Evolutionary conservation across 1,140 invertebrate species (phyloP), one percentile per base, ranked within the genome.

Genomic region (Meteorus sp.): DNA sequence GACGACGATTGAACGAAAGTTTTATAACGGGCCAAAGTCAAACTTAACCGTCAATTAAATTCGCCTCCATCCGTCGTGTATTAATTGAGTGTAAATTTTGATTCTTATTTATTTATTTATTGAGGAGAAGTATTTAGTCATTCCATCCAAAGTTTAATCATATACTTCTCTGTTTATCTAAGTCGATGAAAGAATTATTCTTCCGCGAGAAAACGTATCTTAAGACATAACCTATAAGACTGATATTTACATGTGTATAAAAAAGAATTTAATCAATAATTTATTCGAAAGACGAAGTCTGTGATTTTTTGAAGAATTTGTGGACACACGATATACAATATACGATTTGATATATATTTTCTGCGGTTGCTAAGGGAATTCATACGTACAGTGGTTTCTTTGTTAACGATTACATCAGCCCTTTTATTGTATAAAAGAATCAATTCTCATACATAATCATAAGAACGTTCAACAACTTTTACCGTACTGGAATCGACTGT

Each of bases 61-160:
- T 23, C 11, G 3, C 8, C n/a, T n/a, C 25, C 9, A 11, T 25
- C 19, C 23, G 19, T n/a, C 27, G 11, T 29, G 13, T 53, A 17
- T 22, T 31, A 9, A 17, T 1, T 7, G 13, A 15, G 1, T 39
- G 9, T 19, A 3, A 37, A 23, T 35, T 37, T 53, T 52, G 7
- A 13, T 53, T 1, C 39, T n/a, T n/a, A n/a, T n/a, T n/a, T n/a
- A n/a, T n/a, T n/a, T n/a, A n/a, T n/a, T n/a, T n/a, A n/a, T n/a
- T n/a, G n/a, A n/a, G n/a, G 29, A 19, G 6, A 13, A 39, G 17
- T 39, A 53, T 39, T 53, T 39, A 51, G 25, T 19, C 37, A 23
- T 53, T 53, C 37, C 50, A 23, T 47, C 20, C 22, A 47, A 47
- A 41, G 4, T 5, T 41, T 41, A 7, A 13, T n/a, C 11, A 41